A percentile compares a stretch with the other conserved stretches of the same genome.
These are phyloP conservation scores for Carcharodon carcharias DNA, from an alignment of 2,797 vertebrate species.

Conservation along the genomic window DNA sequence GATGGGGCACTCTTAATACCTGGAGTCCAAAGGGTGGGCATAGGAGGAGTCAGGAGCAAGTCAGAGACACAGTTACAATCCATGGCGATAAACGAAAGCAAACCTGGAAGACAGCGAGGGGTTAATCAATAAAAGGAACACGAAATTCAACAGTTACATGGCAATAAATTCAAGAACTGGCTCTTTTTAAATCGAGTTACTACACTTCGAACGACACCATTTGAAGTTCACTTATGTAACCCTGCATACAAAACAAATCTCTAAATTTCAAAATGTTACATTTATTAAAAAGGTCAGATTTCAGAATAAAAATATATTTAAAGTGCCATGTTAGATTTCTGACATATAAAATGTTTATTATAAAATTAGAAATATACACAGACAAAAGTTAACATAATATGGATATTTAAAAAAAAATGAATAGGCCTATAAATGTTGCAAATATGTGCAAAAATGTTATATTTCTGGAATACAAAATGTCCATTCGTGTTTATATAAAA, in stretches of 20 bases:
- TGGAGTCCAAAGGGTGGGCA: slow-evolving; percentile 86
- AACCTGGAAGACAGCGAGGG: slow-evolving; percentile 40
- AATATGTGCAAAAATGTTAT: too few species aligned
- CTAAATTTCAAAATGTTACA: background rate
- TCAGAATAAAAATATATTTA: too few species aligned
- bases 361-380: background rate
- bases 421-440: background rate
- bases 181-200: background rate
- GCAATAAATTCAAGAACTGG: background rate
- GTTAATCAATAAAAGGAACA: slow-evolving; percentile 41
- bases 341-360: background rate
- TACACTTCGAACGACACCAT: too few species aligned
- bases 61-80: slow-evolving; percentile 92
- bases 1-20: slow-evolving; percentile 55
- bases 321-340: too few species aligned
- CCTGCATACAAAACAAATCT: background rate
- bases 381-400: background rate
- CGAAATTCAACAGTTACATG: background rate
- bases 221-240: background rate
- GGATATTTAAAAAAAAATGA: background rate
- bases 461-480: too few species aligned
- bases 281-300: too few species aligned
- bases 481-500: too few species aligned
- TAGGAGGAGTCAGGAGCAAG: slow-evolving; percentile 76
- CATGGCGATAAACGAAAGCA: slow-evolving; percentile 53